Base-by-base conservation (phyloP, 2,888 invertebrate species). In the Macroteleia sp. region DNA sequence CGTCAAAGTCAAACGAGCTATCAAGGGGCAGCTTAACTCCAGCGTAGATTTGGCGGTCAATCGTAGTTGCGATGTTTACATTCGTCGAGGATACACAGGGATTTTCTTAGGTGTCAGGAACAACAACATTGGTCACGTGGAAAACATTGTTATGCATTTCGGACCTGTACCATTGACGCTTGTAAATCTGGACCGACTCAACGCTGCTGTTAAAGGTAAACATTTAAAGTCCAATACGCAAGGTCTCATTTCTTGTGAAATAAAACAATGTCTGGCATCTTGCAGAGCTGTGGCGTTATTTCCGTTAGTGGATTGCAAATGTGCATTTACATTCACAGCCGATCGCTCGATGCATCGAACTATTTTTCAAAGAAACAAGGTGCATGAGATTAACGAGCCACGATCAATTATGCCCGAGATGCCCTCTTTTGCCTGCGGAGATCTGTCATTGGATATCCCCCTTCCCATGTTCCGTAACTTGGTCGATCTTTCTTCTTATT, bases 101-200 rank as follows among this genome's bases (percentile, higher is more conserved):
- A 91, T 91, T 34, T 91, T 91, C 78, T 84, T 91, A 87, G 91
- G 84, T 1, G 17, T 81, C 74, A 39, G 80, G 71, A 22, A 81
- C 73, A 78, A 82, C 46, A 54, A 52, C 16, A 66, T 66, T 16
- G 71, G 80, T 54, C 28, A 64, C 4, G 61, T 62, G 19, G 78
- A 77, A 36, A 54, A 81, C 50, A 81, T 89, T 50, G 82, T 89
- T 17, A 91, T 91, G 90, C 85, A 90, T 76, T 88, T 90, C 52
- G 89, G 91, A 64, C 89, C 92, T 4, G 80, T 92, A 62, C 89
- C 91, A 4, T 83, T 92, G 41, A 92, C 92, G 0, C 85, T 92
- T 36, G 86, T 88, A 14, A 92, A 91, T 76, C 86, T 92, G 86
- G 92, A 91, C 80, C 85, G 90, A 66, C 85, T 92, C 71, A 90